Percentiles rank a stretch among this genome's conserved stretches.
These are phyloP conservation scores for Zhuqinia jingwanae DNA, from an alignment of 2,888 invertebrate genomes.

Conservation along the genomic window DNA sequence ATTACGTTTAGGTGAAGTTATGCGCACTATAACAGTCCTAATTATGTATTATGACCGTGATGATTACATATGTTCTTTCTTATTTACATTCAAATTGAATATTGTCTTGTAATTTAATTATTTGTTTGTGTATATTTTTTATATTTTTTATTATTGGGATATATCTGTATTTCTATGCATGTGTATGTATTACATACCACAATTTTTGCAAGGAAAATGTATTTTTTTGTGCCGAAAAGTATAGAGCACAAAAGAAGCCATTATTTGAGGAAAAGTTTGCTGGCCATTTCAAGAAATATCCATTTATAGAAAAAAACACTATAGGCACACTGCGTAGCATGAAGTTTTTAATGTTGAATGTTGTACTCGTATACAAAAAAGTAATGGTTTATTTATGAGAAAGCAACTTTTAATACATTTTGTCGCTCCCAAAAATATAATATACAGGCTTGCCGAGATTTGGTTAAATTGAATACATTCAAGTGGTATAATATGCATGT, in stretches of 20 bases:
- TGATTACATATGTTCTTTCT: too few species aligned
- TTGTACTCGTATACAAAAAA: neutral
- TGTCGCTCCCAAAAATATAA: slow-evolving; percentile 66
- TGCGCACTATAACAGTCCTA: too few species aligned
- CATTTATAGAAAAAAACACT: neutral
- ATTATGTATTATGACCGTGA: too few species aligned
- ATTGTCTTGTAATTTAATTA: too few species aligned
- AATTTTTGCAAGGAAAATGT: neutral
- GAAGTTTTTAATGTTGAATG: neutral
- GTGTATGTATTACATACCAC: too few species aligned
- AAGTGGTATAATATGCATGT: neutral
- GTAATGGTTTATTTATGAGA: neutral
- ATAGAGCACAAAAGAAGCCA: neutral
- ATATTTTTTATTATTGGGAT: too few species aligned
- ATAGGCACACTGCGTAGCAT: too few species aligned
- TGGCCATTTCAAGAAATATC: slow-evolving; percentile 23
- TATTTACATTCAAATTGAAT: too few species aligned
- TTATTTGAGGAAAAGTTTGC: slow-evolving; percentile 8
- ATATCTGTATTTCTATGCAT: too few species aligned
- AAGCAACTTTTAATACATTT: neutral
- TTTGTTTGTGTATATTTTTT: too few species aligned
- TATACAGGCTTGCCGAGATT: slow-evolving; percentile 36
- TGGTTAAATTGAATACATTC: neutral
- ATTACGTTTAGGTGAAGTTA: too few species aligned
- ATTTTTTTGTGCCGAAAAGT: neutral